Evolutionary conservation across 2,113 vertebrate species (phyloP), one percentile per base, ranked within the genome.

Genomic region (Solea solea): DNA sequence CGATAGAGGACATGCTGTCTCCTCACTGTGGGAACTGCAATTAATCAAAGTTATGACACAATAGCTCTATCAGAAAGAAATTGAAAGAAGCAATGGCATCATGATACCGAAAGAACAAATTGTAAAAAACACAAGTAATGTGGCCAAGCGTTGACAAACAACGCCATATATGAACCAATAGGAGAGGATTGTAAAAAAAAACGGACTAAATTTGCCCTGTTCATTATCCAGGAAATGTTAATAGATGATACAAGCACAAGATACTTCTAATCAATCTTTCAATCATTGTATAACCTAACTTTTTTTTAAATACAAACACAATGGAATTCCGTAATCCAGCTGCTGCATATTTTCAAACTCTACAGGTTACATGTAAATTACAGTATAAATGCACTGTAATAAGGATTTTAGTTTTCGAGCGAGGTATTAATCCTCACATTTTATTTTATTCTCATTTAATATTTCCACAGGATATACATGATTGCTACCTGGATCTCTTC

Each of bases 401-500:
- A 21, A 45, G 28, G 12, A 16, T 21, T 54, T 3, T 28, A 41
- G 39, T 25, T 55, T 67, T 62, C 49, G 10, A 28, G 25, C 4
- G 7, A 5, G 8, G 40, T 6, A 44, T 48, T 41, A 0, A 28
- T 46, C 52, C 13, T 58, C 16, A 40, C 21, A 56, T 57, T 34
- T 52, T 46, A 27, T 34, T 34, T 34, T 45, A 42, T 7, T 4
- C 42, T 13, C 44, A 58, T 42, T n/a, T 59, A 11, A 55, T 8
- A 5, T 81, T 51, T n/a, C 58, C 61, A 8, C 85, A 99, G 98
- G 96, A 98, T 69, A 59, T 94, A 78, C 95, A 95, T 0, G 95
- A 97, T 75, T 98, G 98, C 85, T 98, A 95, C 83, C 88, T 99
- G 93, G 97, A 98, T 77, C 90, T 98, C 4, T 99, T 98, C 86